Base-by-base conservation (phyloP, 2,797 vertebrate genomes). In the Hippoglossus hippoglossus region DNA sequence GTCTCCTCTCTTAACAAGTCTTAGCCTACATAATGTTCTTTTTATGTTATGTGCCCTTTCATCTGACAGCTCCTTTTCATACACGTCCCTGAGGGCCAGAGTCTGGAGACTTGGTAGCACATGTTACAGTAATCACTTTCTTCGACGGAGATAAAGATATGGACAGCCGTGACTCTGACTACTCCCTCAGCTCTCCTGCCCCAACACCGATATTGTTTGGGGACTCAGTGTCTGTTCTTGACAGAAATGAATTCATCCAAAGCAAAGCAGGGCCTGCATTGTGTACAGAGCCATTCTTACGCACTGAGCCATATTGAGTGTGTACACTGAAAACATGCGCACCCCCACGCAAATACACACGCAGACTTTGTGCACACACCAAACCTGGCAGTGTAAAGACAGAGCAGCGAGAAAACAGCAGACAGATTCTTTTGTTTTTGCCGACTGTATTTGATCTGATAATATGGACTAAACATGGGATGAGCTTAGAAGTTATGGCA, bases 31-130 rank as follows among this genome's bases (percentile, higher is more conserved):
- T 86, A 86, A 85, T 85, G 77, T 91, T 84, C 87, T 77, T 89
- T 89, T 91, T 80, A 80, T 87, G 75, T 69, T 70, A 70, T 57
- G 75, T 83, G 75, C 78, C 79, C 85, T 91, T 92, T 89, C 78
- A 88, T 89, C 81, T 90, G 84, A 88, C 83, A 81, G 82, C 78
- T 89, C 75, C 85, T 83, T 91, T 91, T 82, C 84, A 86, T 71
- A 57, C 57, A 15, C 47, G 50, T 89, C 89, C 87, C 88, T 0
- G 4, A 19, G 78, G 86, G 79, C 71, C 64, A 3, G 63, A 61
- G 83, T 79, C 81, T 56, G 69, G 86, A 90, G 89, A 86, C 76
- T 77, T 51, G 73, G 46, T 46, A 51, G 61, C 75, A 75, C 84
- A 77, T 76, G 89, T 87, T 85, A 82, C 82, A 83, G 83, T 82